A percentile compares a stretch with the other conserved stretches of the same genome.
Conservation (phyloP, 2,888 invertebrate genomes). For the Meteorus cinctellus region DNA sequence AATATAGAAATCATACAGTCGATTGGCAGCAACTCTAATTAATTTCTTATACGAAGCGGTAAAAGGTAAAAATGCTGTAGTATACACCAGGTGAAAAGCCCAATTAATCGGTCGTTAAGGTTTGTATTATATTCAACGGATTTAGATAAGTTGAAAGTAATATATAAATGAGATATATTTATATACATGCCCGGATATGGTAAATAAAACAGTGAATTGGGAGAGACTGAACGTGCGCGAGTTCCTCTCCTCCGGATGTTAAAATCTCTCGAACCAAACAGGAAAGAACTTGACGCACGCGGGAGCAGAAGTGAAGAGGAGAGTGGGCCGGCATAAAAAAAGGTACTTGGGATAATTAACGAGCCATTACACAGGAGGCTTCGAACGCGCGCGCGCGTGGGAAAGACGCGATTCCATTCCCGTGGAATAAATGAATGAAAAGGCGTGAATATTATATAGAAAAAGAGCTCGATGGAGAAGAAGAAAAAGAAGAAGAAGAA, state of each 20-base stretch:
- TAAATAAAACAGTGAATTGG: conserved; percentile 31
- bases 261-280: conserved; percentile 11
- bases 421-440: conserved; percentile 55
- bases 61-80: conserved; percentile 6
- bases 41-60: conserved; percentile 29
- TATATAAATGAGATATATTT: conserved; percentile 5
- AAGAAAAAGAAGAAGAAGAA: neutral
- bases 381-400: conserved; percentile 46
- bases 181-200: conserved; percentile 18
- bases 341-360: conserved; percentile 43
- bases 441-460: conserved; percentile 44
- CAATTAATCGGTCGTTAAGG: conserved; percentile 48
- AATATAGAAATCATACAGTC: conserved; percentile 6
- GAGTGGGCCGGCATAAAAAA: conserved; percentile 34
- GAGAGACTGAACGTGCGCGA: conserved; percentile 44
- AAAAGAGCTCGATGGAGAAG: conserved; percentile 21
- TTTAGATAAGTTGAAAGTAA: conserved; percentile 8
- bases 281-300: conserved; percentile 4
- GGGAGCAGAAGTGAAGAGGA: conserved; percentile 11
- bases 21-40: conserved; percentile 18
- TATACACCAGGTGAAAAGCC: conserved; percentile 33
- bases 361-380: conserved; percentile 39
- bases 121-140: neutral
- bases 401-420: conserved; percentile 53
- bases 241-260: conserved; percentile 27